Evolutionary conservation across 2,888 invertebrate genomes (phyloP).

Genomic region (Xestia ashworthii): DNA sequence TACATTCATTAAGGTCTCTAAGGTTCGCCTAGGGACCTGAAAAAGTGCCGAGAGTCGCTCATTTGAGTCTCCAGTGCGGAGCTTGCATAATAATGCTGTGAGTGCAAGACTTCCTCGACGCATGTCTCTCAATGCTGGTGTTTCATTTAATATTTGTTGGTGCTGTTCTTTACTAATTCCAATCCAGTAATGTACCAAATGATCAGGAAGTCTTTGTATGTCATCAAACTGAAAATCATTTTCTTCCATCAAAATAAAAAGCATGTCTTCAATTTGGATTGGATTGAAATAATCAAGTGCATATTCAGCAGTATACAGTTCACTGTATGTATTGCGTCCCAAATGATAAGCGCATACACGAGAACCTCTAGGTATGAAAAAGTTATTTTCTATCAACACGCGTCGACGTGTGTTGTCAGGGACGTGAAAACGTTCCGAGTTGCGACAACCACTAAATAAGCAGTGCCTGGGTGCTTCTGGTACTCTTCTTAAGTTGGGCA

Average conservation of each 20-base stretch:
- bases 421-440: conserved; percentile 4
- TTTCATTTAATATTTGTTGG: conserved; percentile 8
- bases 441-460: conserved; percentile 7
- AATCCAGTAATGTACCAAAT: conserved; percentile 9
- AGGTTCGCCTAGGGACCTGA: conserved; percentile 9
- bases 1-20: conserved; percentile 10
- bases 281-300: conserved; percentile 3
- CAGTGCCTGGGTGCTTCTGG: conserved; percentile 7
- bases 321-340: neutral
- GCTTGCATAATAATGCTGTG: conserved; percentile 11
- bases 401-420: too few relatives aligned
- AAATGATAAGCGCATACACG: conserved; percentile 8
- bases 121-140: conserved; percentile 1
- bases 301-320: conserved; percentile 13
- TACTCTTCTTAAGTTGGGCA: conserved; percentile 14
- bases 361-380: conserved; percentile 3
- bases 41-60: conserved; percentile 3
- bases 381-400: conserved; percentile 1
- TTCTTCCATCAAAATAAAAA: conserved; percentile 1
- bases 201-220: conserved; percentile 2
- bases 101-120: conserved; percentile 14
- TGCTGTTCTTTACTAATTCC: conserved; percentile 4
- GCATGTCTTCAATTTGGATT: neutral
- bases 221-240: conserved; percentile 3
- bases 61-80: conserved; percentile 8